Evolutionary conservation across 2,113 vertebrate genomes (phyloP).

Genomic region (Heteronetta atricapilla): DNA sequence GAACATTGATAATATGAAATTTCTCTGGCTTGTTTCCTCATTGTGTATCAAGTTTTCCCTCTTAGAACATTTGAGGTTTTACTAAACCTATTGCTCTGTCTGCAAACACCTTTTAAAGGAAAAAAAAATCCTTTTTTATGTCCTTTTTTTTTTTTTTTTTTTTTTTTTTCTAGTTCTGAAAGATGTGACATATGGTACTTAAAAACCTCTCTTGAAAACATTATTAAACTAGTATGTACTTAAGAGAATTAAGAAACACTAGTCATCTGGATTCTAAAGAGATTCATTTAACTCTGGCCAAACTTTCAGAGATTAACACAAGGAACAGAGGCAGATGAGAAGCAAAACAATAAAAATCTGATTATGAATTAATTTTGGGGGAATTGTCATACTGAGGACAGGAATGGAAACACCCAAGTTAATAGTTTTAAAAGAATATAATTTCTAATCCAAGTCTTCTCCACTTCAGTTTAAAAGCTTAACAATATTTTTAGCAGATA

Average conservation of each 20-base stretch:
- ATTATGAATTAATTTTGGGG: not conserved
- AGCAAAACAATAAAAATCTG: not conserved
- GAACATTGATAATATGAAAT: not conserved
- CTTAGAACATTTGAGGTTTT: not conserved
- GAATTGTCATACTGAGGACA: not conserved
- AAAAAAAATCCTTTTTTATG: not conserved
- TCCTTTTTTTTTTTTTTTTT: not conserved
- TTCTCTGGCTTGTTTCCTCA: not conserved
- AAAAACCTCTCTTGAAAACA: not conserved
- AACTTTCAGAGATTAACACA: not conserved
- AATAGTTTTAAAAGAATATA: not conserved
- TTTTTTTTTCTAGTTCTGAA: not conserved
- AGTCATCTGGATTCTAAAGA: not conserved
- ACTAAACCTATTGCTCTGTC: not conserved
- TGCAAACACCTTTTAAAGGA: not conserved
- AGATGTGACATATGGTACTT: not conserved
- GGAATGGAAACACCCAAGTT: not conserved
- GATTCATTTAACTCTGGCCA: not conserved
- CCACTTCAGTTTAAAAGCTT: not conserved
- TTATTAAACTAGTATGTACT: not conserved
- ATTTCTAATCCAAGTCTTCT: not conserved
- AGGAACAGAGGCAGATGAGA: not conserved
- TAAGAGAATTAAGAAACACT: not conserved
- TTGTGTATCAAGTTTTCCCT: not conserved
- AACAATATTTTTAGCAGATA: not conserved